These are phyloP conservation scores for Neogale vison DNA, from an alignment of 2,113 vertebrate species.

Conservation along the genomic window DNA sequence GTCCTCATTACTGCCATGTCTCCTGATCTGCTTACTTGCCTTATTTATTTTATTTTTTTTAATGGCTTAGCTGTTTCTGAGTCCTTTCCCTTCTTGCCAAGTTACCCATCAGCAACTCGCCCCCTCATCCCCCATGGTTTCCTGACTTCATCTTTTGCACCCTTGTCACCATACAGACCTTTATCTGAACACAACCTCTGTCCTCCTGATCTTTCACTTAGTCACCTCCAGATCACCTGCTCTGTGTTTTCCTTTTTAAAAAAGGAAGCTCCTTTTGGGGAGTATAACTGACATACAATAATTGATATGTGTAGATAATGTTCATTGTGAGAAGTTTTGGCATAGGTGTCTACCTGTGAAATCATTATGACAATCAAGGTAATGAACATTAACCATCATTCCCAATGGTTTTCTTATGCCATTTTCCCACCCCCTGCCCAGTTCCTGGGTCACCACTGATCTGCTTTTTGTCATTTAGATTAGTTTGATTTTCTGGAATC, in stretches of 20 bases:
- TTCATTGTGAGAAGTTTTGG: background rate
- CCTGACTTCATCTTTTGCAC: background rate
- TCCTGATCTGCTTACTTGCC: background rate
- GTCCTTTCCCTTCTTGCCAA: background rate
- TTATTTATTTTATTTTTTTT: background rate
- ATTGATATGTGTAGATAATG: background rate
- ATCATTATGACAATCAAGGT: background rate
- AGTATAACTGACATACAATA: background rate
- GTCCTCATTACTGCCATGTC: background rate
- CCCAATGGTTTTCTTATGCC: no score
- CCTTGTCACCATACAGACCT: background rate
- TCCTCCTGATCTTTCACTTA: background rate
- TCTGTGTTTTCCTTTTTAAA: background rate
- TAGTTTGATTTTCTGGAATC: background rate
- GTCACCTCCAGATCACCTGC: background rate
- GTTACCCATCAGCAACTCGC: background rate
- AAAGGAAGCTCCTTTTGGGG: background rate
- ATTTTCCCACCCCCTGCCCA: no score
- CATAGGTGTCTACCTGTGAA: background rate
- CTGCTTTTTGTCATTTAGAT: background rate
- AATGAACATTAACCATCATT: background rate
- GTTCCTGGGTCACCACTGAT: background rate
- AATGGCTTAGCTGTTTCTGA: background rate
- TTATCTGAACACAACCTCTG: background rate
- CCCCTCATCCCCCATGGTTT: background rate